Evolutionary conservation across 2,888 invertebrate species (phyloP).

Genomic region (Amphipyra tragopoginis): DNA sequence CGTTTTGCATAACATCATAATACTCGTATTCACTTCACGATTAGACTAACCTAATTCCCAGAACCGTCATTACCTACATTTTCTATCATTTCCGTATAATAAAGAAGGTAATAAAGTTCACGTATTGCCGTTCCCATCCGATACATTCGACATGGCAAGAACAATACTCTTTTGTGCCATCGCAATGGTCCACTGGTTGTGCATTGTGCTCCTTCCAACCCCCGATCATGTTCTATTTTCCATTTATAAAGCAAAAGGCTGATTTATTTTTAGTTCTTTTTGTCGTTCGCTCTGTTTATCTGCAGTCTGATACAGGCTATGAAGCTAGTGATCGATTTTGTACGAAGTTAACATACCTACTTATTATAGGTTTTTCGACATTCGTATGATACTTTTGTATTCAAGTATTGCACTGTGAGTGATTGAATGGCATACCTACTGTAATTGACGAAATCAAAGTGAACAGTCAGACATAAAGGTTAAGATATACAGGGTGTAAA

Average conservation of each 20-base stretch:
- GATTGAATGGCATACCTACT: too few relatives aligned
- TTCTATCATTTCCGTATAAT: conserved; percentile 60
- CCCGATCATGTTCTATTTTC: conserved; percentile 82
- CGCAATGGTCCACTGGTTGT: conserved; percentile 82
- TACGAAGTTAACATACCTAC: background rate
- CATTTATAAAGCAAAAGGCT: conserved; percentile 75
- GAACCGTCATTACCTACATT: conserved; percentile 30
- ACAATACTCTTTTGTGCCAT: conserved; percentile 84
- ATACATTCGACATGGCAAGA: conserved; percentile 86
- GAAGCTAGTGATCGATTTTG: conserved; percentile 37
- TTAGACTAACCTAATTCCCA: conserved; percentile 25
- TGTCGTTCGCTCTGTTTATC: conserved; percentile 58
- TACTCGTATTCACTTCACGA: background rate
- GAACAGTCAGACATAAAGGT: too few relatives aligned
- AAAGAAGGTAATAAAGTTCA: conserved; percentile 77
- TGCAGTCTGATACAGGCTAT: conserved; percentile 45
- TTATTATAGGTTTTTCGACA: too few relatives aligned
- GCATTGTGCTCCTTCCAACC: conserved; percentile 75
- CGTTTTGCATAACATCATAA: background rate
- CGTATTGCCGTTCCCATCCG: conserved; percentile 76
- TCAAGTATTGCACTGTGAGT: too few relatives aligned
- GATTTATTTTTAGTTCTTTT: conserved; percentile 71
- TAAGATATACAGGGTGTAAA: too few relatives aligned
- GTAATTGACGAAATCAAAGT: too few relatives aligned
- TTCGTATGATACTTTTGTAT: too few relatives aligned